These are phyloP conservation scores for Lucilia cuprina DNA, from an alignment of 1,140 invertebrate genomes.

Conservation along the genomic window DNA sequence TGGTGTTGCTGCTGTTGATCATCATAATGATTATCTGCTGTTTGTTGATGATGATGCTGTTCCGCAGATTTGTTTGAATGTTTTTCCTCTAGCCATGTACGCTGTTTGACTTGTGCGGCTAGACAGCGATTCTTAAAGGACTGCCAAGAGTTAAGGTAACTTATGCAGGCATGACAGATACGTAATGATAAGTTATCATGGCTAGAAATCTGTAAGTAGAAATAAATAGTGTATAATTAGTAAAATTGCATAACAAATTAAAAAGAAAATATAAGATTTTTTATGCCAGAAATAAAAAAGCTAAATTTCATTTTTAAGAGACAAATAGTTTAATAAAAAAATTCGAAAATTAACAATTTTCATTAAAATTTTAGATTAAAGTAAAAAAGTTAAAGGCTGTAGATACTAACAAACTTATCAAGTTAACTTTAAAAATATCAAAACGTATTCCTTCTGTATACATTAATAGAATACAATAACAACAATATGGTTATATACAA, in stretches of 20 bases:
- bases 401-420: too few species aligned
- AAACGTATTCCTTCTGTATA: too few species aligned
- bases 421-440: too few species aligned
- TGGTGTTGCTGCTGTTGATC: slow-evolving; percentile 38
- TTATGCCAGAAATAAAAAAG: too few species aligned
- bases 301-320: too few species aligned
- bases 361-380: too few species aligned
- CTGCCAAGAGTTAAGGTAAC: slow-evolving; percentile 62
- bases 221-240: not conserved
- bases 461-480: too few species aligned
- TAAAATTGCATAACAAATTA: not conserved
- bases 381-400: too few species aligned
- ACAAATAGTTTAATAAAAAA: too few species aligned
- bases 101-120: slow-evolving; percentile 57
- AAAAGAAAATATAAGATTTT: too few species aligned
- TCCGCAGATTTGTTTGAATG: slow-evolving; percentile 43
- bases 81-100: slow-evolving; percentile 52
- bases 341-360: too few species aligned
- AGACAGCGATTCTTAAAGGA: slow-evolving; percentile 62
- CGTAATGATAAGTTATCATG: slow-evolving; percentile 56
- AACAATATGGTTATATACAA: too few species aligned
- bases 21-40: slow-evolving; percentile 39
- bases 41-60: slow-evolving; percentile 48
- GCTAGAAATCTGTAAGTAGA: slow-evolving; percentile 50
- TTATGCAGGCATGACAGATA: slow-evolving; percentile 61